phyloP scores from a whole-genome alignment of 2,797 vertebrate species.

The Syncerus caffer region DNA sequence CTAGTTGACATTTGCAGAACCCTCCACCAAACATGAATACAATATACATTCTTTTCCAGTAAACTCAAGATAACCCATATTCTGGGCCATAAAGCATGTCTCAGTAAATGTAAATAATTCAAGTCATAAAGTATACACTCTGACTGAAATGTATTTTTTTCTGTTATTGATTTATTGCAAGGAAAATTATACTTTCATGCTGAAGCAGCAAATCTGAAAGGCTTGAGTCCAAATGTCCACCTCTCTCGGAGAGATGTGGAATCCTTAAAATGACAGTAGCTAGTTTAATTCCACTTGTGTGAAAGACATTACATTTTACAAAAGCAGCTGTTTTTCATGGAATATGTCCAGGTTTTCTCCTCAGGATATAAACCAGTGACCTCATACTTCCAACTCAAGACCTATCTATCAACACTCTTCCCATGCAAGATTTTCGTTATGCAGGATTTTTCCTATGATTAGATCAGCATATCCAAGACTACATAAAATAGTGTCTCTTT shows the following conservation, averaged over 20 bases:
- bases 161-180: conserved; percentile 58
- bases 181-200: conserved; percentile 42
- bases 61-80: neutral
- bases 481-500: conserved; percentile 69
- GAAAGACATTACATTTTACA: conserved; percentile 72
- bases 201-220: conserved; percentile 42
- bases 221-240: conserved; percentile 39
- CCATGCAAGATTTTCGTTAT: conserved; percentile 70
- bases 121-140: neutral
- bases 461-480: conserved; percentile 66
- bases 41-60: neutral
- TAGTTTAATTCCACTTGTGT: conserved; percentile 71
- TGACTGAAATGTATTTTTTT: neutral
- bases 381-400: conserved; percentile 77
- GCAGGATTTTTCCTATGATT: conserved; percentile 47
- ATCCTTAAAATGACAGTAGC: conserved; percentile 71
- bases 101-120: conserved; percentile 25
- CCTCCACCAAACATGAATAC: neutral
- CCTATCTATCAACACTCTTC: conserved; percentile 79
- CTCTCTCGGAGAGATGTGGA: conserved; percentile 46
- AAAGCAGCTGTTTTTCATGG: conserved; percentile 80
- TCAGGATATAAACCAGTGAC: conserved; percentile 77
- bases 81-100: neutral
- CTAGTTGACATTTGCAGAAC: neutral
- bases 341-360: conserved; percentile 78